phyloP scores from a whole-genome alignment of 1,140 invertebrate species.

The Cherax quadricarinatus region DNA sequence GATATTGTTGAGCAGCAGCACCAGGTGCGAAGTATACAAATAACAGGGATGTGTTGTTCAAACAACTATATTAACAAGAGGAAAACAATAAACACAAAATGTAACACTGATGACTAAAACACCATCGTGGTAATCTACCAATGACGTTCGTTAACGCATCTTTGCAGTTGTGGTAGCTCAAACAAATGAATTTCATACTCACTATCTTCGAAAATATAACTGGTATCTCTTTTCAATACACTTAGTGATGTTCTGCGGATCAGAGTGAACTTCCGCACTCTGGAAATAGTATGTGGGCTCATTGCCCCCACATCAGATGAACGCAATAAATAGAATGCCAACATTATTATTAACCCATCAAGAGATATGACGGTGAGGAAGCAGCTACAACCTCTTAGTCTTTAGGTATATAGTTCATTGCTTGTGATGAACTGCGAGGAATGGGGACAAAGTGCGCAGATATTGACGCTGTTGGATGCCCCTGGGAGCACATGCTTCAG shows the following conservation, averaged over 20 bases:
- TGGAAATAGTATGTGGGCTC: not conserved
- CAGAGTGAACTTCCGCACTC: not conserved
- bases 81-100: too few relatives aligned
- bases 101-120: too few relatives aligned
- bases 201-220: too few relatives aligned
- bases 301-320: not conserved
- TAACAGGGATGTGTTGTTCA: too few relatives aligned
- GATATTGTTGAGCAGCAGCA: too few relatives aligned
- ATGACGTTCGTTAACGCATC: too few relatives aligned
- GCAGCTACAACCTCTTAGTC: not conserved
- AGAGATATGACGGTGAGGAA: not conserved
- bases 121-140: too few relatives aligned
- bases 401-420: not conserved
- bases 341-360: not conserved
- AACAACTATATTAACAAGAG: too few relatives aligned
- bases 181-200: too few relatives aligned
- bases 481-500: not conserved
- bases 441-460: constrained; percentile 21
- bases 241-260: not conserved
- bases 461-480: constrained; percentile 9
- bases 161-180: too few relatives aligned
- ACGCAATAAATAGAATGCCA: not conserved
- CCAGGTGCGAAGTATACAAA: too few relatives aligned
- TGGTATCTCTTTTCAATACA: not conserved
- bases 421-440: not conserved